These are phyloP conservation scores for Strix uralensis DNA, from an alignment of 2,113 vertebrate genomes.

Conservation along the genomic window DNA sequence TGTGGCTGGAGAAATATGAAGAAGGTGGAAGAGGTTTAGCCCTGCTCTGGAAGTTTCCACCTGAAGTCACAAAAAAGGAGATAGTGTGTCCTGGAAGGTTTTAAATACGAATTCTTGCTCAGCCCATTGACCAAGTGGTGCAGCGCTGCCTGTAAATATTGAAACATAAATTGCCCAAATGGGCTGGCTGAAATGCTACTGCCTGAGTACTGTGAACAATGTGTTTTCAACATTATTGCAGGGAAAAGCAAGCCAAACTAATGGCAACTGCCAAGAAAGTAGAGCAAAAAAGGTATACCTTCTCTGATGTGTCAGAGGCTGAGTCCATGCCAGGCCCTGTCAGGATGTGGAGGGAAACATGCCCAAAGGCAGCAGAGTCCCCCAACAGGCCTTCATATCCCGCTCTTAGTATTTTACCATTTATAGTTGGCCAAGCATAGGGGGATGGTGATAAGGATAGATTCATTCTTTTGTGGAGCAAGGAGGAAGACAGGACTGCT, in stretches of 20 bases:
- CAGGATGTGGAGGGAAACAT: not conserved
- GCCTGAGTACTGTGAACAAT: not conserved
- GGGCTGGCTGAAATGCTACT: not conserved
- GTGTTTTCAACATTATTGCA: not conserved
- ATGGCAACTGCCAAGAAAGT: not conserved
- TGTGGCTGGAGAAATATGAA: accelerated
- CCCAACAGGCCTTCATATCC: not conserved
- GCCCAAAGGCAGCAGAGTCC: not conserved
- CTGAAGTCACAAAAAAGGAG: not conserved
- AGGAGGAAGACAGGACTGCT: not conserved
- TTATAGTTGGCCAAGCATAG: not conserved
- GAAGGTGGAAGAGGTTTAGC: not conserved
- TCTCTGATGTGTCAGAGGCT: not conserved
- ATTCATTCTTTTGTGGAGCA: not conserved
- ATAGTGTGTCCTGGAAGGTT: not conserved
- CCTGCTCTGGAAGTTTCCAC: not conserved
- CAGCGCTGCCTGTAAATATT: not conserved
- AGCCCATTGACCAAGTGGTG: not conserved
- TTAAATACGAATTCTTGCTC: not conserved
- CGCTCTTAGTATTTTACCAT: not conserved
- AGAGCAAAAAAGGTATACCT: not conserved
- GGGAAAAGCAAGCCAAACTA: not conserved
- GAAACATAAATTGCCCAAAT: not conserved
- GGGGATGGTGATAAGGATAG: not conserved
- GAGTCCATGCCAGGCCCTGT: not conserved